Evolutionary conservation across 2,888 invertebrate genomes (phyloP).

Genomic region (Nineta flava): DNA sequence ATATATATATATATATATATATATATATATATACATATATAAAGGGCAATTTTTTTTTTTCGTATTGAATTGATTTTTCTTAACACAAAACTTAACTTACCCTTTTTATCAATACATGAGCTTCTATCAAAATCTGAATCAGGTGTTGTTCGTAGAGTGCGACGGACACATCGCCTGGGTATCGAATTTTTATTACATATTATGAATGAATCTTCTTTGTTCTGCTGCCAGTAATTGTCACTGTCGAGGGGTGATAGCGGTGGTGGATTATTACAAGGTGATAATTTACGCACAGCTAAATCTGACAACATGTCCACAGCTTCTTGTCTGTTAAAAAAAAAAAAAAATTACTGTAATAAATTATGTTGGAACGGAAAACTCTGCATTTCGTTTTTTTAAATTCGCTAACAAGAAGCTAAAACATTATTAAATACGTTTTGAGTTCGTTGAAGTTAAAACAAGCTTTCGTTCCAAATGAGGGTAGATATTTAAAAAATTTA

Average conservation of each 20-base stretch:
- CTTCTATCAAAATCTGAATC: conserved; percentile 4
- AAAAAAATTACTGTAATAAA: too few species aligned
- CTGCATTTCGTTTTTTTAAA: too few species aligned
- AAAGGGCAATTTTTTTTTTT: too few species aligned
- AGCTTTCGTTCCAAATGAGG: too few species aligned
- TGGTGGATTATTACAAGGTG: conserved; percentile 34
- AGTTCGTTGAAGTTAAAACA: too few species aligned
- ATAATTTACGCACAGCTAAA: conserved; percentile 57
- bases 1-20: too few species aligned
- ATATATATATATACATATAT: too few species aligned
- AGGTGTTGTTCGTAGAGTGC: conserved; percentile 1
- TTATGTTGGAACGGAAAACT: neutral
- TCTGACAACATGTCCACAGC: conserved; percentile 74
- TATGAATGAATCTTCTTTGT: neutral
- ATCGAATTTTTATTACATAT: conserved; percentile 31
- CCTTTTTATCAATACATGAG: conserved; percentile 19
- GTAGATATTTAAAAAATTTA: too few species aligned
- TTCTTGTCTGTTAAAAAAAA: conserved; percentile 43
- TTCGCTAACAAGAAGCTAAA: too few species aligned
- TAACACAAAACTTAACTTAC: conserved; percentile 12
- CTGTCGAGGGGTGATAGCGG: conserved; percentile 17
- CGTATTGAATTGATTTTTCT: too few species aligned
- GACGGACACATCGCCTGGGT: conserved; percentile 38
- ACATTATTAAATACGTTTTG: too few species aligned
- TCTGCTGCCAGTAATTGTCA: neutral